A percentile compares a stretch with the other conserved stretches of the same genome.
phyloP scores from a whole-genome alignment of 2,888 invertebrate genomes.

The Erebia palarica region DNA sequence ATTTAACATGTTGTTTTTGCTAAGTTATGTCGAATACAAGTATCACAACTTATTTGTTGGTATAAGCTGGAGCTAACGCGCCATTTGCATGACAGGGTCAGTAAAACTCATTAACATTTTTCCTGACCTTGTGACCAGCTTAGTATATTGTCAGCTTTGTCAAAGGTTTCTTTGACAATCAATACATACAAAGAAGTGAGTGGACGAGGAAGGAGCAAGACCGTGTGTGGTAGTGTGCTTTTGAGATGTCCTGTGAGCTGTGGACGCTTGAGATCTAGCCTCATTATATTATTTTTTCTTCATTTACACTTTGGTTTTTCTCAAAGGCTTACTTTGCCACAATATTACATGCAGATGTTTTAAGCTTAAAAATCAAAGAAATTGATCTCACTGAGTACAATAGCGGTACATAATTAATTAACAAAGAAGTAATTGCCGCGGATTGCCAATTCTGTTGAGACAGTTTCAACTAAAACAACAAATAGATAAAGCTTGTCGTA shows the following conservation, averaged over 20 bases:
- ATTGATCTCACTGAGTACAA: constrained; percentile 1
- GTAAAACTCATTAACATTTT: neutral
- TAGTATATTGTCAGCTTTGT: neutral
- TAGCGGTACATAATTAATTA: constrained; percentile 19
- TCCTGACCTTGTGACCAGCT: neutral
- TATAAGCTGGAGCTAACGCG: neutral
- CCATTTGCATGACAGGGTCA: neutral
- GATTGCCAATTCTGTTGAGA: constrained; percentile 11
- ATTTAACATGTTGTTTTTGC: no score
- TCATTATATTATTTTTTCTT: neutral
- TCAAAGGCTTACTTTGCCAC: neutral
- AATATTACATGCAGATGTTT: neutral
- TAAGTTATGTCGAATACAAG: no score
- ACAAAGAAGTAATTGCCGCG: constrained; percentile 15
- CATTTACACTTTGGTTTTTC: neutral
- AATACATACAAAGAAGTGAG: no score
- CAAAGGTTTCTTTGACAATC: neutral
- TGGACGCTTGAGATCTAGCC: no score
- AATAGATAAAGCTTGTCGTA: constrained; percentile 33
- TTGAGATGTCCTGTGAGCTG: no score
- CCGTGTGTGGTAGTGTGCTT: no score
- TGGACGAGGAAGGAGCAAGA: no score
- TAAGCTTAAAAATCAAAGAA: constrained; percentile 12
- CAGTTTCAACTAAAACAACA: constrained; percentile 14
- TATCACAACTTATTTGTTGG: no score